Base-by-base conservation (phyloP, 2,888 invertebrate species). In the Pachliopta kotzebuea region DNA sequence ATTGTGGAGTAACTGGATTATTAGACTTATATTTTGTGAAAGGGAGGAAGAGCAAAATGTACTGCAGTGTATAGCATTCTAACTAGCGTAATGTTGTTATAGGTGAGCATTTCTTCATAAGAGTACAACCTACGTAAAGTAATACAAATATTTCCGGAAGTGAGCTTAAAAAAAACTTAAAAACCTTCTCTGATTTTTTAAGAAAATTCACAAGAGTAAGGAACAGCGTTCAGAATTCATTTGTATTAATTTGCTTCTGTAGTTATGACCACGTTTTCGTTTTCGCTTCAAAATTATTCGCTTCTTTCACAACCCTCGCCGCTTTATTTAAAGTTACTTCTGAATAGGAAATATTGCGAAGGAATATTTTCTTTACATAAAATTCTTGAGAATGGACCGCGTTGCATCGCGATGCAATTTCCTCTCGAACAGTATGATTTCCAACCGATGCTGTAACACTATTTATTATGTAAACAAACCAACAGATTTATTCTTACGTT, bases 281-380 rank as follows among this genome's bases (percentile, higher is more conserved):
- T 58, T 63, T 45, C 55, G 53, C 31, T 56, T 60, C 24, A 31
- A 64, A 59, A 56, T 64, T 64, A 64, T 63, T 63, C 63, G 53
- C 56, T 42, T 53, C 56, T 58, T 53, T 53, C 53, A 26, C 42
- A 37, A 63, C n/a, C 52, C 50, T 53, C 53, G 24, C 45, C 60
- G 55, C 60, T 60, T 60, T 64, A 64, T 63, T 59, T 63, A 60
- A 64, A 64, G 37, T 64, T 56, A 59, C 29, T 60, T 26, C 55
- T 21, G 63, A 56, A 64, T 56, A 64, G 56, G 60, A 60, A 59
- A 60, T 60, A 64, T 64, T 59, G 59, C 55, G 55, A 31, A 45
- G 24, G 56, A 62, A 62, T 63, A 63, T 63, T 63, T 62, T 63
- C 63, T 58, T 63, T 58, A 42, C 14, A 63, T 45, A 58, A 54